A percentile compares a stretch with the other conserved stretches of the same genome.
Evolutionary conservation across 1,140 invertebrate genomes (phyloP).

Genomic region (Halesus radiatus): DNA sequence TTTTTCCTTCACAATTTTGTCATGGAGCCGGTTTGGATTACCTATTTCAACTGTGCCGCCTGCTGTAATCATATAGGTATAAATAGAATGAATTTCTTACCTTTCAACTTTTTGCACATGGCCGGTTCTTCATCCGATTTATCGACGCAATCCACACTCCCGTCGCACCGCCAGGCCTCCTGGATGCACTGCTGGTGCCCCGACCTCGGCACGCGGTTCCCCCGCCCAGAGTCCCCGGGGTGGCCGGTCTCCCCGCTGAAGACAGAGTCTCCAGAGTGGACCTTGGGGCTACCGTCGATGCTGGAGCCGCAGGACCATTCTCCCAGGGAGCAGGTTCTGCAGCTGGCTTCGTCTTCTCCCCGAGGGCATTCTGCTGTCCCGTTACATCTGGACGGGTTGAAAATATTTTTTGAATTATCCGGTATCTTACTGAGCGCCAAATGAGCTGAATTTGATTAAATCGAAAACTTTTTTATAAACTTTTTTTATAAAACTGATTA

Average conservation of each 20-base stretch:
- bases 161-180: conserved; percentile 72
- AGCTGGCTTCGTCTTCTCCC: conserved; percentile 74
- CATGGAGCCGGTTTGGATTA: too few relatives aligned
- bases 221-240: conserved; percentile 10
- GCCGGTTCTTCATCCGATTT: conserved; percentile 75
- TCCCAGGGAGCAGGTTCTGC: conserved; percentile 68
- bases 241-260: conserved; percentile 61
- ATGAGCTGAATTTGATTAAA: too few relatives aligned
- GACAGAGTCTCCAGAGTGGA: conserved; percentile 73
- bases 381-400: conserved; percentile 67
- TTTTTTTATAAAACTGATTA: too few relatives aligned
- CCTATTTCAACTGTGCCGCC: too few relatives aligned
- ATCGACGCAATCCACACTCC: conserved; percentile 77
- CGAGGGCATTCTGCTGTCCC: conserved; percentile 77
- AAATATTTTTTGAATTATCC: too few relatives aligned
- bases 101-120: conserved; percentile 62
- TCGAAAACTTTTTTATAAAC: too few relatives aligned
- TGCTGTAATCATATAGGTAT: too few relatives aligned
- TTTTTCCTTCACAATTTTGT: too few relatives aligned
- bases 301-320: conserved; percentile 72
- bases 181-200: conserved; percentile 72
- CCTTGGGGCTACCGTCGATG: conserved; percentile 74
- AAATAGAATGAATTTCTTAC: too few relatives aligned
- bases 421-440: too few relatives aligned
- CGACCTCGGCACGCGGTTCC: conserved; percentile 62